Percentiles rank a stretch among this genome's conserved stretches.
These are phyloP conservation scores for Bombus sibiricus DNA, from an alignment of 1,140 invertebrate species.

Conservation along the genomic window DNA sequence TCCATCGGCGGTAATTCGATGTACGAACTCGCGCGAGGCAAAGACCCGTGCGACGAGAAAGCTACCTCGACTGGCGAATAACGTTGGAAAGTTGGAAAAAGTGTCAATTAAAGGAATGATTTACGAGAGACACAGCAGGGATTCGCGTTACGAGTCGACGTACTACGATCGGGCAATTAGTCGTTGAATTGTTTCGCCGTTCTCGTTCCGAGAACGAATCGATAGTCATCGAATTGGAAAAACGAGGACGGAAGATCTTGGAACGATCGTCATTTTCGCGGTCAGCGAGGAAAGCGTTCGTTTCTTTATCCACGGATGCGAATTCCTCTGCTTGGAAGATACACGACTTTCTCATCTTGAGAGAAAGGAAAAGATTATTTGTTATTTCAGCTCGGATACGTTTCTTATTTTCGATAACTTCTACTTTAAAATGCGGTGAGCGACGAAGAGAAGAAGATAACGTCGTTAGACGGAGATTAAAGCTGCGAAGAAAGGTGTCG, in stretches of 20 bases:
- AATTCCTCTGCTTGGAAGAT: background rate
- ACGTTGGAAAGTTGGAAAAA: conserved; percentile 35
- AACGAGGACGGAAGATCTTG: background rate
- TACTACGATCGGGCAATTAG: background rate
- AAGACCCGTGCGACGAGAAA: conserved; percentile 6
- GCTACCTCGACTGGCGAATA: background rate
- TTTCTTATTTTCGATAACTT: background rate
- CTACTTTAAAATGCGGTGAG: background rate
- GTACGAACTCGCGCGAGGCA: background rate
- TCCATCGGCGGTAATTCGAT: background rate
- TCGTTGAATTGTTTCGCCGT: conserved; percentile 15
- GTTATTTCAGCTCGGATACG: background rate
- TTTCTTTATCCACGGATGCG: background rate
- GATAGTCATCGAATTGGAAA: background rate
- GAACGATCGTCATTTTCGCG: background rate
- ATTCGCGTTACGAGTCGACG: background rate
- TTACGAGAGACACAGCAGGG: background rate
- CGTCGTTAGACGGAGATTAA: background rate
- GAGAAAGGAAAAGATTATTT: background rate
- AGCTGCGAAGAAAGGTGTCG: background rate
- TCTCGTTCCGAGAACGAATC: background rate
- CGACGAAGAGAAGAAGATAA: background rate
- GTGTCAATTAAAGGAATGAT: conserved; percentile 31
- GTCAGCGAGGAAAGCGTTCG: background rate
- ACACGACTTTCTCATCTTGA: background rate